Conservation (phyloP, 2,113 vertebrate species). For the Cisticola juncidis region DNA sequence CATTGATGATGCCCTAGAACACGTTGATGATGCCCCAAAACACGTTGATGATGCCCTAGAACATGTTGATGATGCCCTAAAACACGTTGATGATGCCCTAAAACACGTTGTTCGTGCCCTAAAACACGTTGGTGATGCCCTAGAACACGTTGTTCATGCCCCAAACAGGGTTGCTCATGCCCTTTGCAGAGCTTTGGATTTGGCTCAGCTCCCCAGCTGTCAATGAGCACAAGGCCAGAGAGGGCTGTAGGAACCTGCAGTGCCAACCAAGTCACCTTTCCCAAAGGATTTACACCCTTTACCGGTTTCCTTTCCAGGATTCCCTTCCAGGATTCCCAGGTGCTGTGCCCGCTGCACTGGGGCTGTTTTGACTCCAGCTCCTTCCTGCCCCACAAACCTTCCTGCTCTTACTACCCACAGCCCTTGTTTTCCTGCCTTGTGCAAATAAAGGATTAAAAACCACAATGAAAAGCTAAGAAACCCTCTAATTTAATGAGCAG, state of each 20-base stretch:
- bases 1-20: neutral
- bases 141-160: neutral
- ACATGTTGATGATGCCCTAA: neutral
- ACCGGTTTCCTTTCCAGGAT: too few relatives aligned
- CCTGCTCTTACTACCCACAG: rapidly evolving
- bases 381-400: neutral
- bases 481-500: neutral
- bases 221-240: rapidly evolving
- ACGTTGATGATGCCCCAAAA: rapidly evolving
- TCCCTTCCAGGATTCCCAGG: neutral
- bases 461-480: neutral
- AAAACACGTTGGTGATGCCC: neutral
- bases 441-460: neutral
- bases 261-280: neutral
- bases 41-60: neutral
- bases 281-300: neutral
- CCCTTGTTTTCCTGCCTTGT: neutral
- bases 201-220: rapidly evolving
- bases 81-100: rapidly evolving
- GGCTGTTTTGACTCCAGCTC: neutral
- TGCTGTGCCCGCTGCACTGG: rapidly evolving
- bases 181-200: rapidly evolving
- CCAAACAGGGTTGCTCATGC: neutral
- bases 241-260: neutral
- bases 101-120: too few relatives aligned